Conservation (phyloP, 92 coral and sea anemone genomes). For the Epizoanthus rinbou region DNA sequence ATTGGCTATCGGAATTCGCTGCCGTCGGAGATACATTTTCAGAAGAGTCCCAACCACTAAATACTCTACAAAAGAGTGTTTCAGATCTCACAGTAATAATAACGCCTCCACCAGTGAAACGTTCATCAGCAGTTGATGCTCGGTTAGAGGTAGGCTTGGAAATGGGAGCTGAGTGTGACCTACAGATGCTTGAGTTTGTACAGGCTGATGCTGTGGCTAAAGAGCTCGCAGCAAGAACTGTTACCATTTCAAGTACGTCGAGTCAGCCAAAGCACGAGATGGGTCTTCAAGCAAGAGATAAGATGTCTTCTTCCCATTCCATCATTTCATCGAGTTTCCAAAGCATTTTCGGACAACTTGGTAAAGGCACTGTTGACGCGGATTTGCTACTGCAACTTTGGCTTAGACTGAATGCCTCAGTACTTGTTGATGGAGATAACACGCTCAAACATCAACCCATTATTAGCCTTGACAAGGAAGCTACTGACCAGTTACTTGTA, state of each 20-base stretch:
- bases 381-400: conserved; percentile 39
- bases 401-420: conserved; percentile 49
- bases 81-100: conserved; percentile 26
- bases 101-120: conserved; percentile 64
- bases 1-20: conserved; percentile 34
- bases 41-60: conserved; percentile 16
- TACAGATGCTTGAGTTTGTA: conserved; percentile 68
- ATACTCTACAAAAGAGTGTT: conserved; percentile 3
- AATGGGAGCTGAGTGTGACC: conserved; percentile 96
- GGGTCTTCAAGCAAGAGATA: not conserved
- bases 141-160: conserved; percentile 92
- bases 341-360: conserved; percentile 27
- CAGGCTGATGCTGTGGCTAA: conserved; percentile 74
- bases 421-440: conserved; percentile 15
- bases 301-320: not conserved
- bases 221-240: conserved; percentile 49
- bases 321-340: conserved; percentile 26
- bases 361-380: conserved; percentile 2
- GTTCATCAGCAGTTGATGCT: conserved; percentile 87
- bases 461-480: conserved; percentile 44
- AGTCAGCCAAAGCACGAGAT: conserved; percentile 31
- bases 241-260: conserved; percentile 5
- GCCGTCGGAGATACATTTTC: conserved; percentile 28
- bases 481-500: conserved; percentile 15
- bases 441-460: conserved; percentile 31